These are phyloP conservation scores for Brachionus angularis DNA, from an alignment of 1,140 invertebrate genomes.

Conservation along the genomic window DNA sequence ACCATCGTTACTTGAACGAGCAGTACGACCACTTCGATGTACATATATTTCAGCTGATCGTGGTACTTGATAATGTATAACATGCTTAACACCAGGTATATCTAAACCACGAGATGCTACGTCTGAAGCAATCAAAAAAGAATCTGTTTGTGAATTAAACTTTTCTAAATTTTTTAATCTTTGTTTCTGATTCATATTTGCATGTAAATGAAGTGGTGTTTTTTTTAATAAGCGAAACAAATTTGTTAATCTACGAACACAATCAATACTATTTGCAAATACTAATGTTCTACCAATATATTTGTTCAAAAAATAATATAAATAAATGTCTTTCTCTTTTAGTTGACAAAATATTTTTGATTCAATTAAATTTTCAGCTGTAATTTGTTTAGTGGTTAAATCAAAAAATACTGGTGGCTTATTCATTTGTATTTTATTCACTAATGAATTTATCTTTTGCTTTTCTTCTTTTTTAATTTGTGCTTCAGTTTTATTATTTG, in stretches of 20 bases:
- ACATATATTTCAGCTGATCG: constrained; percentile 90
- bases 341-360: constrained; percentile 65
- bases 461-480: constrained; percentile 2
- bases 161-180: constrained; percentile 86
- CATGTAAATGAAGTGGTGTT: constrained; percentile 78
- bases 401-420: constrained; percentile 85
- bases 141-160: constrained; percentile 66
- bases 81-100: constrained; percentile 86
- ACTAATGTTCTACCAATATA: constrained; percentile 82
- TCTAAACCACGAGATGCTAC: constrained; percentile 93
- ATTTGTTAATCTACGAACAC: constrained; percentile 75
- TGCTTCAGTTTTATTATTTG: constrained; percentile 22
- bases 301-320: constrained; percentile 82
- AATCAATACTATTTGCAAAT: constrained; percentile 95
- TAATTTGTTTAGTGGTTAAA: constrained; percentile 70
- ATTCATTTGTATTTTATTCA: constrained; percentile 66
- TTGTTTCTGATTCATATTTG: constrained; percentile 89
- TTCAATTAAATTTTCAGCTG: constrained; percentile 76
- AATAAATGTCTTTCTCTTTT: constrained; percentile 72
- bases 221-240: constrained; percentile 75
- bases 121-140: constrained; percentile 88
- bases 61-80: constrained; percentile 95
- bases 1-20: constrained; percentile 78
- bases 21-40: constrained; percentile 91
- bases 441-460: constrained; percentile 57